phyloP scores from a whole-genome alignment of 2,888 invertebrate genomes.

The Margaritifera margaritifera region DNA sequence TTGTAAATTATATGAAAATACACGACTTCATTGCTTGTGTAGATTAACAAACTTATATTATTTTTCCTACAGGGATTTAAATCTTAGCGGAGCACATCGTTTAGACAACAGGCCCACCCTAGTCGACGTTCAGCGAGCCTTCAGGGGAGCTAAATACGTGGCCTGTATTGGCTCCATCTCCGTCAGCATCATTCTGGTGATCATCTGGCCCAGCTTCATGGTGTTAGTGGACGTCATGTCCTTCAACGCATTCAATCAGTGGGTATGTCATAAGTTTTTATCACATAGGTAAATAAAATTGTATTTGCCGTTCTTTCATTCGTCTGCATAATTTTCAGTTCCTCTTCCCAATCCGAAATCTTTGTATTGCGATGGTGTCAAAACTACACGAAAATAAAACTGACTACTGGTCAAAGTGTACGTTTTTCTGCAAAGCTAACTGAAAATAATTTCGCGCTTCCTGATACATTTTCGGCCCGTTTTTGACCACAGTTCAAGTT shows the following conservation, averaged over 20 bases:
- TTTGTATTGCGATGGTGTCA: neutral
- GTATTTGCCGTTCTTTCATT: neutral
- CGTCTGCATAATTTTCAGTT: neutral
- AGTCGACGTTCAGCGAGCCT: slow-evolving; percentile 55
- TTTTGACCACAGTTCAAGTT: too few species aligned
- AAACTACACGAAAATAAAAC: neutral
- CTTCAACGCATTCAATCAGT: slow-evolving; percentile 46
- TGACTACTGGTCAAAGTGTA: too few species aligned
- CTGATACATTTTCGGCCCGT: too few species aligned
- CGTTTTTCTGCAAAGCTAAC: too few species aligned
- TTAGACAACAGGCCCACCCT: slow-evolving; percentile 65
- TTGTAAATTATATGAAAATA: too few species aligned
- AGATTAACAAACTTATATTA: too few species aligned
- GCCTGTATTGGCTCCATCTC: slow-evolving; percentile 51
- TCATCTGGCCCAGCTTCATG: slow-evolving; percentile 65
- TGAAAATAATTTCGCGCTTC: too few species aligned
- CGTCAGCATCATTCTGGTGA: slow-evolving; percentile 51
- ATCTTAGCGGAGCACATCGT: slow-evolving; percentile 53
- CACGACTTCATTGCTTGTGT: too few species aligned
- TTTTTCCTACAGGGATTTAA: slow-evolving; percentile 57
- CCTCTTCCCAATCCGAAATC: neutral
- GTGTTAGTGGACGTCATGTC: slow-evolving; percentile 53
- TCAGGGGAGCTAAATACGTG: slow-evolving; percentile 48
- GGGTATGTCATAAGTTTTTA: slow-evolving; percentile 53
- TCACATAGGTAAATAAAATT: neutral